Conservation (phyloP, 1,140 invertebrate genomes). For the Mizuhopecten yessoensis region DNA sequence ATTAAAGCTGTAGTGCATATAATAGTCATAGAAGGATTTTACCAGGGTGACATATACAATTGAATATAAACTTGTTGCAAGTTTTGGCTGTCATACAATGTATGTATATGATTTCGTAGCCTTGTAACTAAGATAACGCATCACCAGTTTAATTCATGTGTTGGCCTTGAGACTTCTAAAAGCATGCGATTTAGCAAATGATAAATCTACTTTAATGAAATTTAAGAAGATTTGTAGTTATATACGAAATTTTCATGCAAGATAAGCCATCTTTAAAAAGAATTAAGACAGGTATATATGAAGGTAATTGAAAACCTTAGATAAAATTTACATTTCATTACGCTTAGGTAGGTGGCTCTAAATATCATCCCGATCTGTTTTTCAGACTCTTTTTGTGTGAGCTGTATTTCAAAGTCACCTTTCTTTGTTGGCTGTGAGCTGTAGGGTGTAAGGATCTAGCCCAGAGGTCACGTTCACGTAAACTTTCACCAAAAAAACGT, state of each 20-base stretch:
- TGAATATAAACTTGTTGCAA: too few relatives aligned
- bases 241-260: neutral
- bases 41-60: too few relatives aligned
- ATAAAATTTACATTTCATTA: constrained; percentile 12
- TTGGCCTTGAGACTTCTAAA: neutral
- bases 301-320: neutral
- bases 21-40: too few relatives aligned
- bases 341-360: neutral
- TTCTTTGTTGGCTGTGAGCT: neutral
- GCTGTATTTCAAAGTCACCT: neutral
- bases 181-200: neutral
- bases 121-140: too few relatives aligned
- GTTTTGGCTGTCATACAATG: too few relatives aligned
- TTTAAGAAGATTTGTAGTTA: neutral
- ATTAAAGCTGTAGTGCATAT: too few relatives aligned
- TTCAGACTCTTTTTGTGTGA: neutral
- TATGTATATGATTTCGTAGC: too few relatives aligned
- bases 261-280: neutral
- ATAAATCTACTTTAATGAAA: neutral
- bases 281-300: neutral
- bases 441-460: neutral
- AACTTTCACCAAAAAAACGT: neutral
- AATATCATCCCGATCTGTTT: neutral
- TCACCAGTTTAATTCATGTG: neutral
- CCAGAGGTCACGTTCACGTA: neutral